A percentile compares a stretch with the other conserved stretches of the same genome.
phyloP scores from a whole-genome alignment of 2,888 invertebrate genomes.

The Scelioninae gen. 1 region DNA sequence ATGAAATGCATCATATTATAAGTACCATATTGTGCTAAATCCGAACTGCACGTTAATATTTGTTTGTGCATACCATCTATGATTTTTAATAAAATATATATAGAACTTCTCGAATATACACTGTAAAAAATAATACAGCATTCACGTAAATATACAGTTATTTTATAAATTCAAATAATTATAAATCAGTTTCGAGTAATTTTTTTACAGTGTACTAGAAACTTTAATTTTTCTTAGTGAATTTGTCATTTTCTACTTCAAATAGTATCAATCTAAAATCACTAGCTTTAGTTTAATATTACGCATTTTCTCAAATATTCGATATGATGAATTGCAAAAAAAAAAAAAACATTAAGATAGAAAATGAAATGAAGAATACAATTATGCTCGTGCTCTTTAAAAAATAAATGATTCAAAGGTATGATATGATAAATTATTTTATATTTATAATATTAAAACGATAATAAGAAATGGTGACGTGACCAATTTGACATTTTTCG shows the following conservation, averaged over 20 bases:
- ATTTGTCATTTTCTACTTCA: neutral
- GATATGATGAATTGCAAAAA: neutral
- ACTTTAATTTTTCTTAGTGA: neutral
- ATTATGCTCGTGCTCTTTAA: slow-evolving; percentile 83
- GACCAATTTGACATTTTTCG: slow-evolving; percentile 85
- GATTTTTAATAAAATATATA: no score
- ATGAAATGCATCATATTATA: no score
- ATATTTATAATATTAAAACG: slow-evolving; percentile 78
- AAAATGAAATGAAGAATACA: slow-evolving; percentile 60
- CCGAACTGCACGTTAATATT: no score
- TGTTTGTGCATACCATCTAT: no score
- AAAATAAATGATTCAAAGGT: slow-evolving; percentile 78
- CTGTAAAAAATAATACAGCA: slow-evolving; percentile 3
- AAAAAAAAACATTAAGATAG: neutral
- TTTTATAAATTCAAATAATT: no score
- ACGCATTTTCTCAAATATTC: neutral
- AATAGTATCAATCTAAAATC: slow-evolving; percentile 15
- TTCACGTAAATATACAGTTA: neutral
- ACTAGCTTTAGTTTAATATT: slow-evolving; percentile 23
- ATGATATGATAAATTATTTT: slow-evolving; percentile 76
- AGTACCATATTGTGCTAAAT: no score
- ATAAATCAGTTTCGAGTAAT: neutral
- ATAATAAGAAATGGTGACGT: slow-evolving; percentile 84
- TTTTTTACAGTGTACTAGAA: neutral
- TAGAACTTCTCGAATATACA: neutral